These are phyloP conservation scores for Alectoris magna DNA, from an alignment of 2,797 vertebrate genomes.

Conservation along the genomic window DNA sequence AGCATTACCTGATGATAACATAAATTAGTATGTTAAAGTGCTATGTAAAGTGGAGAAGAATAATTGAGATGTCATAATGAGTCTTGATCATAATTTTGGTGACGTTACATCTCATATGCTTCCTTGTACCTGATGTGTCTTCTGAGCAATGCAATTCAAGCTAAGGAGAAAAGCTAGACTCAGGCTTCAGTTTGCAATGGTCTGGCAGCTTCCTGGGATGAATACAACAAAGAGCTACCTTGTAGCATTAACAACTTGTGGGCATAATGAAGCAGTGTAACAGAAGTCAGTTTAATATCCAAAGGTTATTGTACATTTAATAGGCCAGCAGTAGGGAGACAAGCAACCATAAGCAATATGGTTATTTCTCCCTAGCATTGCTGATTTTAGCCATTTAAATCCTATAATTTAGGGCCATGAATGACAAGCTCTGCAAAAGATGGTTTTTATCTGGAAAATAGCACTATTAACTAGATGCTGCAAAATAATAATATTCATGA, in stretches of 20 bases:
- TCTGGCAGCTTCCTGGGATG: neutral
- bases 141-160: neutral
- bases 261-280: neutral
- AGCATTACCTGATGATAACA: neutral
- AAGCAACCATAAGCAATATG: neutral
- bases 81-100: neutral
- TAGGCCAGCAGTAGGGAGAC: neutral
- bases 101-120: neutral
- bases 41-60: neutral
- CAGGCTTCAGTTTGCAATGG: neutral
- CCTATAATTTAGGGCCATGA: neutral
- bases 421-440: neutral
- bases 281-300: neutral
- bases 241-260: neutral
- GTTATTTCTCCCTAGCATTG: neutral
- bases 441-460: neutral
- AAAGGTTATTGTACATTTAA: neutral
- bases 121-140: neutral
- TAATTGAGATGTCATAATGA: neutral
- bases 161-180: neutral
- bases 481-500: neutral
- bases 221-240: neutral
- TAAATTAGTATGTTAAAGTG: neutral
- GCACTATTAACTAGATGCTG: neutral
- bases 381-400: neutral